Evolutionary conservation across 2,797 vertebrate species (phyloP), one percentile per base, ranked within the genome.

Genomic region (Alouatta caraya): DNA sequence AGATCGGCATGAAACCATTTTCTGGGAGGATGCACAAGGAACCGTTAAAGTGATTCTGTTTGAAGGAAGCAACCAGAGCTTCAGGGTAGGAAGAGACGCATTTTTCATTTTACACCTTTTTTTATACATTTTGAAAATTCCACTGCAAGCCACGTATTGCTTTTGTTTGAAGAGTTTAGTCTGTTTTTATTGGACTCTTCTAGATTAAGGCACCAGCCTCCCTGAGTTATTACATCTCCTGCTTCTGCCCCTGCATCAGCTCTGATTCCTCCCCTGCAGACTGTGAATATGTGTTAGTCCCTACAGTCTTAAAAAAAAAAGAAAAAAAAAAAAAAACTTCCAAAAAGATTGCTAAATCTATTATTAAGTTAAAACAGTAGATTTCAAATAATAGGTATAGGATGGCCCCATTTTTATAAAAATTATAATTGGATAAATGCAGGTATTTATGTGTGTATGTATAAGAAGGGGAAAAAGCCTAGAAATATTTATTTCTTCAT

Each of bases 301-400:
- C 85, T 83, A 67, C 0, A 3, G 82, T n/a, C 52, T 83, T 64
- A 1, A 90, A 92, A 67, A 37, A 90, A 92, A 67, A 67, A 37
- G 88, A 92, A 67, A n/a, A 19, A 90, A 90, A 24, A 76, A 87
- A 81, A 28, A 82, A 42, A 52, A 55, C 84, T 73, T 83, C 88
- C 42, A 26, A 80, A 73, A 59, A 93, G 90, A 61, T 39, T 37
- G 79, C 85, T 42, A 46, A 93, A 88, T 88, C 57, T 80, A n/a
- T 44, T 33, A 57, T 88, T 78, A 89, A 94, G 78, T 91, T 55
- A 87, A 88, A 96, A 95, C 39, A 78, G 80, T 37, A 79, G 73
- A 64, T 72, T 95, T 92, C 84, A 75, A 92, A 64, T 55, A 57
- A 90, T 67, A 61, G 1, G 14, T 44, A 46, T 30, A 79, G 19